Evolutionary conservation across 53 echinoderm and acorn worm species (phyloP).

Genomic region (Luidia sarsii): DNA sequence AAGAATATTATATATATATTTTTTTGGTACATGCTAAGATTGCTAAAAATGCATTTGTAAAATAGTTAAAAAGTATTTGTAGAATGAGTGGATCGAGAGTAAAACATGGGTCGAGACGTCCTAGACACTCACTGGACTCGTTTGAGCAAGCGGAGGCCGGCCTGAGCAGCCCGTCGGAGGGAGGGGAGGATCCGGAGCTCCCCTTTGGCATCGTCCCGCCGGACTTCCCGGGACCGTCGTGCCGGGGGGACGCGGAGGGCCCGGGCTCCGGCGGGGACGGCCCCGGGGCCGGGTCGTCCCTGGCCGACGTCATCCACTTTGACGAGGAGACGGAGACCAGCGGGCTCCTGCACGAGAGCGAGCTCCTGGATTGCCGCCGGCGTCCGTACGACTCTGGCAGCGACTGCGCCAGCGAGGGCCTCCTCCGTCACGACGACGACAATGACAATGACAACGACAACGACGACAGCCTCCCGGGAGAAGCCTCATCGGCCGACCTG

Average conservation of each 20-base stretch:
- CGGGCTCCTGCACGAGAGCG: slow-evolving; percentile 49
- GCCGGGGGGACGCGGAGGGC: background rate
- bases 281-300: slow-evolving; percentile 2
- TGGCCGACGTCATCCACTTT: slow-evolving; percentile 35
- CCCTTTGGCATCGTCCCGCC: slow-evolving; percentile 12
- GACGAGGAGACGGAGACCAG: slow-evolving; percentile 42
- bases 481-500: slow-evolving; percentile 42
- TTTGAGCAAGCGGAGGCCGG: slow-evolving; percentile 54
- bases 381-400: slow-evolving; percentile 34
- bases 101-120: slow-evolving; percentile 5
- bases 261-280: background rate
- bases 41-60: too few relatives aligned
- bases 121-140: slow-evolving; percentile 18
- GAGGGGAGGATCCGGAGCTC: slow-evolving; percentile 9
- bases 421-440: slow-evolving; percentile 1
- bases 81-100: slow-evolving; percentile 29
- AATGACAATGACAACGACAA: too few relatives aligned
- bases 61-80: too few relatives aligned
- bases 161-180: slow-evolving; percentile 38
- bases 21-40: background rate
- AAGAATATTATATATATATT: too few relatives aligned
- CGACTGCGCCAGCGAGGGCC: slow-evolving; percentile 10
- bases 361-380: slow-evolving; percentile 21
- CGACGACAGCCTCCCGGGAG: background rate
- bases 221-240: background rate